Conservation (phyloP, 2,113 vertebrate species). For the Sialia sialis region DNA sequence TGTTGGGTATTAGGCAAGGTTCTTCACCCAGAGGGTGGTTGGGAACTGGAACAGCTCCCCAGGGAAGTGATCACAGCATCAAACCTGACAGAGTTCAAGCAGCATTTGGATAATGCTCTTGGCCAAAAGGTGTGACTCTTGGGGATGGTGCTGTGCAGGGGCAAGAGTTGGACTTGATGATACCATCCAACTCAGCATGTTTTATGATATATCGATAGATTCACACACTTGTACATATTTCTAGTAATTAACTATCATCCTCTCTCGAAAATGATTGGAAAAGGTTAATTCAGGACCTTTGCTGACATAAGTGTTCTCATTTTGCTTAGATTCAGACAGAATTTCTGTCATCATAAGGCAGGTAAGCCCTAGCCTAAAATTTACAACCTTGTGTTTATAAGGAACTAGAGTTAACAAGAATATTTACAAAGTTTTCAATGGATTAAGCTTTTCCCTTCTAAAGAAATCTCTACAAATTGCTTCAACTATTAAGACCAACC, state of each 20-base stretch:
- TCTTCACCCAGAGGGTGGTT: fast-evolving
- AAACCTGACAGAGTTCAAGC: neutral
- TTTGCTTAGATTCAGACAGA: neutral
- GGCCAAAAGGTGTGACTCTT: neutral
- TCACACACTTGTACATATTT: neutral
- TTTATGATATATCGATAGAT: neutral
- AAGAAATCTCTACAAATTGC: neutral
- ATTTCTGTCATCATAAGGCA: neutral
- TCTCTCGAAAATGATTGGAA: neutral
- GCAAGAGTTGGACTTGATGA: neutral
- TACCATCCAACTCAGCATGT: neutral
- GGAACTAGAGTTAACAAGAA: neutral
- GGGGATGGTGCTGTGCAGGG: neutral
- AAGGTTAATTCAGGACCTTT: neutral
- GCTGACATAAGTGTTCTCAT: neutral
- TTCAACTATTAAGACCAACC: neutral
- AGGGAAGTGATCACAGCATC: neutral
- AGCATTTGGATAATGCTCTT: neutral
- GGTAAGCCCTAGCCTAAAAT: neutral
- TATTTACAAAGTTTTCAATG: neutral
- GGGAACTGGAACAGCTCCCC: neutral
- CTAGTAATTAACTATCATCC: neutral
- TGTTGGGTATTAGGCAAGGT: neutral
- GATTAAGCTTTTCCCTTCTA: neutral
- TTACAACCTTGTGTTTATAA: neutral